Base-by-base conservation (phyloP, 2,888 invertebrate genomes). In the Steinernema scapterisci region DNA sequence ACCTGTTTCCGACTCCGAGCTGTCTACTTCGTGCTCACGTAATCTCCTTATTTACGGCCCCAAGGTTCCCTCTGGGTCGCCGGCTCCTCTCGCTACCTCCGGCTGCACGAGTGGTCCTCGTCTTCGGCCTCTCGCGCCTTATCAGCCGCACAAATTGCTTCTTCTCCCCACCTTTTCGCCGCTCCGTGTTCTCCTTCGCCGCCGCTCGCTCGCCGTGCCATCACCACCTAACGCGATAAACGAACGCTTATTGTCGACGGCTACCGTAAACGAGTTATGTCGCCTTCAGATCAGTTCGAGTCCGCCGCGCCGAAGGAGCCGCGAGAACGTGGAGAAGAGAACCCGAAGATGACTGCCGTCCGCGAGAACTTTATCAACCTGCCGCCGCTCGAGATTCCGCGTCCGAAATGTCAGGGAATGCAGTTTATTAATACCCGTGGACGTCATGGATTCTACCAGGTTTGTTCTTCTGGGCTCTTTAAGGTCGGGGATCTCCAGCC, bases 391-490 rank as follows among this genome's bases (percentile, higher is more conserved):
- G 81, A 83, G 71, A 87, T 87, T 71, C 87, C 87, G 43, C 79
- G 87, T 19, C 87, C 87, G 31, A 82, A 84, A 45, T 85, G 83
- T 72, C 77, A 79, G 44, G 86, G 86, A 43, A 83, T 87, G 83
- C 80, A 85, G 72, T 87, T 83, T 73, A 84, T 87, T 16, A 83
- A 82, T 13, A 87, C 86, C 16, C 78, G 84, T 11, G 87, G 87
- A 51, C 76, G 83, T 56, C 80, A 82, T 72, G 87, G 87, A 7
- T 87, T 84, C 77, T 87, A 87, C 75, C 78, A 83, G 79, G 85
- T 85, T 44, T 46, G 83, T 71, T 23, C 25, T 5, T 71, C 13
- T n/a, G 27, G 1, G 48, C n/a, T 72, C 21, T 38, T 6, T 9
- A 38, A 38, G 9, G 9, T 38, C 38, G 38, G 9, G 38, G 38